A percentile compares a stretch with the other conserved stretches of the same genome.
These are phyloP conservation scores for Dicyrtomina minuta DNA, from an alignment of 2,888 invertebrate species.

Conservation along the genomic window DNA sequence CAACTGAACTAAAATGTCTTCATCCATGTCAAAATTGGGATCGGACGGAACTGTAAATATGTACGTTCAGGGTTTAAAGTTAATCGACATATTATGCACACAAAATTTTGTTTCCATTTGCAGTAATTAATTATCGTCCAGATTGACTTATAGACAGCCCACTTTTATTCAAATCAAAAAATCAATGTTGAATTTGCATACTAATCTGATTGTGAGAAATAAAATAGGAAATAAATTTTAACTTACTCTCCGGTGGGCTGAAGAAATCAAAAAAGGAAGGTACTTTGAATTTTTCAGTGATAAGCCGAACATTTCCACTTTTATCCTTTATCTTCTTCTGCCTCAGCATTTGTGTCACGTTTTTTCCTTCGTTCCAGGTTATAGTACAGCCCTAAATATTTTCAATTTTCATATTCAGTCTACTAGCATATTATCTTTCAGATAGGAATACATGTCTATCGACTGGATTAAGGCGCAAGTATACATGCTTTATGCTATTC, in stretches of 20 bases:
- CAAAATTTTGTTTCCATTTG: too few species aligned
- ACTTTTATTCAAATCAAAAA: too few species aligned
- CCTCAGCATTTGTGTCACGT: slow-evolving; percentile 61
- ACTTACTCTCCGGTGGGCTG: slow-evolving; percentile 57
- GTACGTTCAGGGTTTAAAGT: too few species aligned
- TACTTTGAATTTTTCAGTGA: slow-evolving; percentile 60
- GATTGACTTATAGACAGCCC: too few species aligned
- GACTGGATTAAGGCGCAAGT: neutral
- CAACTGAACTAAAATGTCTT: slow-evolving; percentile 58
- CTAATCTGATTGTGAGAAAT: too few species aligned
- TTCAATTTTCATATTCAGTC: too few species aligned
- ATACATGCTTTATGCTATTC: neutral
- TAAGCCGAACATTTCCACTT: slow-evolving; percentile 58
- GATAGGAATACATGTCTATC: neutral
- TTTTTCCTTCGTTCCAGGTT: slow-evolving; percentile 62
- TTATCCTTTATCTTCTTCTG: slow-evolving; percentile 63
- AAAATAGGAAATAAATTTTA: neutral
- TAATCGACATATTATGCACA: neutral
- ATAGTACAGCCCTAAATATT: slow-evolving; percentile 58
- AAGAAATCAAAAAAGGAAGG: slow-evolving; percentile 66
- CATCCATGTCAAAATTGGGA: slow-evolving; percentile 58
- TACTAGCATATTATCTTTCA: neutral
- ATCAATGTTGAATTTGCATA: too few species aligned
- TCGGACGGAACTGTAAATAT: slow-evolving; percentile 10
- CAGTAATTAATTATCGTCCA: too few species aligned